Evolutionary conservation across 2,113 vertebrate species (phyloP).

Genomic region (Burhinus oedicnemus): DNA sequence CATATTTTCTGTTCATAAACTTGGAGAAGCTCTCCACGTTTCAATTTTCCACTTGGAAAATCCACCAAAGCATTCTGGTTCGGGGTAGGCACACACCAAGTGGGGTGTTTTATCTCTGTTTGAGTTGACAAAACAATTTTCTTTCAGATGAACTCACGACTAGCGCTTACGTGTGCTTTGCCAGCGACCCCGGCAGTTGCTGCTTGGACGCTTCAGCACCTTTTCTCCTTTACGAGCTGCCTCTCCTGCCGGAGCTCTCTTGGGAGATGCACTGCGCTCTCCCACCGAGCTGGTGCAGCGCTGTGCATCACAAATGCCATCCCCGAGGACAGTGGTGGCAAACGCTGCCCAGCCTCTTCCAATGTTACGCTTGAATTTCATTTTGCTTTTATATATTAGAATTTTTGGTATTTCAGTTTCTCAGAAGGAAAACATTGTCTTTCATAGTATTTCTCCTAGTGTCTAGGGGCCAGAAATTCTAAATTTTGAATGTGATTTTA

Average conservation of each 20-base stretch:
- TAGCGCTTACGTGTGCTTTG: background rate
- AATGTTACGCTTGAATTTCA: background rate
- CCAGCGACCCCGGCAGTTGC: background rate
- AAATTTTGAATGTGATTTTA: background rate
- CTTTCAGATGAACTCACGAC: background rate
- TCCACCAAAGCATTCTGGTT: background rate
- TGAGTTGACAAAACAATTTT: background rate
- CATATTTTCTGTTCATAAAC: background rate
- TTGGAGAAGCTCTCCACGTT: background rate
- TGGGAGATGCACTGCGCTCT: background rate
- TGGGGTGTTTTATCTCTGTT: background rate
- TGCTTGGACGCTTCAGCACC: background rate
- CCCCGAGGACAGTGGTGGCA: background rate
- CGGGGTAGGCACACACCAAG: background rate
- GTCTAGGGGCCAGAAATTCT: background rate
- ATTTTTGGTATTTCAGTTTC: background rate
- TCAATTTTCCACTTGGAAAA: background rate
- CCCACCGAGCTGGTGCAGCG: rapidly evolving
- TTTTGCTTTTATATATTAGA: background rate
- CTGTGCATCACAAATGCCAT: background rate
- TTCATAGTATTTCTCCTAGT: background rate
- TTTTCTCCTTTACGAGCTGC: background rate
- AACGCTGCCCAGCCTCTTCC: background rate
- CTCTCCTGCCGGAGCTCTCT: background rate
- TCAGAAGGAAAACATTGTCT: background rate